Percentiles rank a stretch among this genome's conserved stretches.
Conservation (phyloP, 2,113 vertebrate genomes). For the Vombatus ursinus region DNA sequence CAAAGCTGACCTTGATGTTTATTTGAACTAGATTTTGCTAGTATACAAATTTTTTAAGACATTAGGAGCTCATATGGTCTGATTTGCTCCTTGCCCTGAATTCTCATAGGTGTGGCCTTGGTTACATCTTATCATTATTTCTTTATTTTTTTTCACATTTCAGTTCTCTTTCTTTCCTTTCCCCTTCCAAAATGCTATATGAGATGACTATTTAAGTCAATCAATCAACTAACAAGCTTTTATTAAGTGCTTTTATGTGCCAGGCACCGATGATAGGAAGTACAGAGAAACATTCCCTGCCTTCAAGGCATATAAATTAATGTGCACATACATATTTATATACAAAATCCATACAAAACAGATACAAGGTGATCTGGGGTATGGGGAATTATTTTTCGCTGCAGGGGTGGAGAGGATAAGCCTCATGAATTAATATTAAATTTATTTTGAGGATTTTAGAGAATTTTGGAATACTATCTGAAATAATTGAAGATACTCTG, state of each 20-base stretch:
- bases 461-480: no score
- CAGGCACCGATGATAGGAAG: no score
- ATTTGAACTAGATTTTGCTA: background rate
- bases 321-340: no score
- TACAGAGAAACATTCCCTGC: no score
- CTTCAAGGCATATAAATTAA: no score
- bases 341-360: no score
- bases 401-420: no score
- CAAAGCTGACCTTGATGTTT: background rate
- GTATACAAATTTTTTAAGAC: background rate
- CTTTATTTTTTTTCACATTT: background rate
- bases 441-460: background rate
- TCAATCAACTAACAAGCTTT: no score
- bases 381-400: no score
- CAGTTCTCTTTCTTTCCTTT: background rate
- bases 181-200: background rate
- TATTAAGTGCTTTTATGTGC: no score
- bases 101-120: background rate
- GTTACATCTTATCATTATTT: background rate
- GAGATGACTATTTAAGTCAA: background rate
- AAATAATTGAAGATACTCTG: background rate
- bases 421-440: slow-evolving; percentile 7
- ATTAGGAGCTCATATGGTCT: background rate
- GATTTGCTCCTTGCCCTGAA: background rate
- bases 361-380: no score